Percentiles rank a stretch among this genome's conserved stretches.
Conservation (phyloP, 2,797 vertebrate species). For the Pelobates cultripes region DNA sequence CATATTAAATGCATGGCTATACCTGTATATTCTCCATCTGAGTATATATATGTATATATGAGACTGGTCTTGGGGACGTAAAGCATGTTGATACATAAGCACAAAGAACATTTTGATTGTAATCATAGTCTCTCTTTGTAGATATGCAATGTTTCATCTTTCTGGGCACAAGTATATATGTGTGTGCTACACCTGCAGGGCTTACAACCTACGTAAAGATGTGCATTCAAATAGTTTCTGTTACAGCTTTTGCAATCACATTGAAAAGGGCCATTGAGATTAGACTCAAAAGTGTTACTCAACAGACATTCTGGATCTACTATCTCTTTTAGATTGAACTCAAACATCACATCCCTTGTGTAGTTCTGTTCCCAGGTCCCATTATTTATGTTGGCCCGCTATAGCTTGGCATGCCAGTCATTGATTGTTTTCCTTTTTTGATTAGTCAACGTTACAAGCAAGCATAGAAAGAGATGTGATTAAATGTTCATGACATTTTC, state of each 20-base stretch:
- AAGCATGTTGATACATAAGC: not conserved
- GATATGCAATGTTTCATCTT: not conserved
- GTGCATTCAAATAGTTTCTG: not conserved
- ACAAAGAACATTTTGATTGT: not conserved
- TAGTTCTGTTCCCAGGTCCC: conserved; percentile 16
- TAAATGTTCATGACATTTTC: conserved; percentile 9
- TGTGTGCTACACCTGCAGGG: not conserved
- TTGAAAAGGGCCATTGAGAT: not conserved
- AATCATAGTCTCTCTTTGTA: not conserved
- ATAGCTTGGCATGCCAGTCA: conserved; percentile 8
- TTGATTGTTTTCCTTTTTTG: conserved; percentile 21
- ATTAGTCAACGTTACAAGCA: conserved; percentile 19
- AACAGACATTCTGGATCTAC: not conserved
- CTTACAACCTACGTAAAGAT: not conserved
- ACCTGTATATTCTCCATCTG: no score
- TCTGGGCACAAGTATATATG: not conserved
- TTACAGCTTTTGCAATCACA: not conserved
- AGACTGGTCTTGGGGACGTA: not conserved
- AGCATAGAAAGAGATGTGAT: conserved; percentile 29
- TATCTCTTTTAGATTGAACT: conserved; percentile 2
- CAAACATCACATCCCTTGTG: not conserved
- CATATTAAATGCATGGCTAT: no score
- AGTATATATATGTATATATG: not conserved
- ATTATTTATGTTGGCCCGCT: conserved; percentile 29
- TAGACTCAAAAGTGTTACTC: not conserved